Base-by-base conservation (phyloP, 1,140 invertebrate species). In the Charaxes varanes region DNA sequence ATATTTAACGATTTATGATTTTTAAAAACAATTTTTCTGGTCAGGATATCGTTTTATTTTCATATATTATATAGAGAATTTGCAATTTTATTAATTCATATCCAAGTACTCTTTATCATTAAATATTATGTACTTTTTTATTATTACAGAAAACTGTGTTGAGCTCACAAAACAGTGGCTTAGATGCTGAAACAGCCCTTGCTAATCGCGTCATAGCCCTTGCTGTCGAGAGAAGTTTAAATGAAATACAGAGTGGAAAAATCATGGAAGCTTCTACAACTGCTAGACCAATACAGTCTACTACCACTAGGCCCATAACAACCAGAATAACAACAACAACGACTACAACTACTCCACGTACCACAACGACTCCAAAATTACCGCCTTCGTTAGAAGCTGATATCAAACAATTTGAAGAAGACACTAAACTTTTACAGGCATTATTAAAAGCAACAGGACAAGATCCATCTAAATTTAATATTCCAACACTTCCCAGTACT, bases 151-250 rank as follows among this genome's bases (percentile, higher is more conserved):
- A 80, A 80, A 62, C 62, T 22, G 76, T 82, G 4, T 36, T 82
- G 18, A 76, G 68, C 37, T 67, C 62, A 16, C 70, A 73, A 32
- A 56, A 58, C 19, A 50, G 62, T 15, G 62, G 48, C 26, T 63
- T 70, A 41, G 76, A 81, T 47, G 73, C 71, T 23, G 82, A 85
- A 53, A 68, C 73, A 40, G 62, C 73, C 22, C 53, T 86, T 41
- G 84, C 85, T 15, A 85, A 86, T 44, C 63, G 81, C 23, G 83
- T 86, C 8, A 85, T 86, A 46, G 82, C 84, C 14, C 56, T 85
- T 4, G 84, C 84, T 35, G 79, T 86, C 5, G 84, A 86, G 52
- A 70, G 59, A 59, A 85, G 82, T 44, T 69, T 85, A 36, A 79
- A 67, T 45, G 78, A 84, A 53, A 71, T 86, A 41, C 67, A 83